Percentiles rank a stretch among this genome's conserved stretches.
phyloP scores from a whole-genome alignment of 37 sponge, comb jelly and placozoan species.

The Bolinopsis microptera region DNA sequence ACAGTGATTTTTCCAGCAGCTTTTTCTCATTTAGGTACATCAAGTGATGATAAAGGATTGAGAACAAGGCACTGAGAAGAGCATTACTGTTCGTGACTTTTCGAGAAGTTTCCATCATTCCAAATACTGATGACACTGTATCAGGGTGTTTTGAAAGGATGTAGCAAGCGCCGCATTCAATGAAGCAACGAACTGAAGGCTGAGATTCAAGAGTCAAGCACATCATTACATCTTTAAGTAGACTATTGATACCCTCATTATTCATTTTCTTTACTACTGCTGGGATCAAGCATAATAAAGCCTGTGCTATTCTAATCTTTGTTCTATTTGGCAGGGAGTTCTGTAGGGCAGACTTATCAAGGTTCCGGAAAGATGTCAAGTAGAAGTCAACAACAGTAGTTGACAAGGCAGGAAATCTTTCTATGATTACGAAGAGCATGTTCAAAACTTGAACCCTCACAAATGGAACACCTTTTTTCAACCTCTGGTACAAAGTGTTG shows the following conservation, averaged over 20 bases:
- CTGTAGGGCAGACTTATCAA: not conserved
- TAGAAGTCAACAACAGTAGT: not conserved
- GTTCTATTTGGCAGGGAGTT: conserved; percentile 31
- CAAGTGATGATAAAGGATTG: conserved; percentile 4
- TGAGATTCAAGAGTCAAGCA: not conserved
- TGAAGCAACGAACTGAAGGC: conserved; percentile 60
- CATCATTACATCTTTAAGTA: not conserved
- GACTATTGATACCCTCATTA: not conserved
- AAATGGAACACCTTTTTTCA: not conserved
- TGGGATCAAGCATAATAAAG: conserved; percentile 2
- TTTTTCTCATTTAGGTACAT: not conserved
- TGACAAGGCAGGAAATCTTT: not conserved
- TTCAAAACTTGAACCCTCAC: not conserved
- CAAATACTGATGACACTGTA: not conserved
- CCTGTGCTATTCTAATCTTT: not conserved
- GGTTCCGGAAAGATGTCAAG: not conserved
- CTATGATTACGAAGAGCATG: not conserved
- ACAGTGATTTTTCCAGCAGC: not conserved
- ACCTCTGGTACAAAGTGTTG: not conserved
- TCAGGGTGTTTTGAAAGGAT: not conserved
- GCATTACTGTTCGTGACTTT: not conserved
- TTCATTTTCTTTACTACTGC: not conserved
- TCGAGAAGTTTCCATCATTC: not conserved
- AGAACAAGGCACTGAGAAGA: not conserved
- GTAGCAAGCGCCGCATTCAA: not conserved